Percentiles rank a stretch among this genome's conserved stretches.
These are phyloP conservation scores for Bos javanicus DNA, from an alignment of 2,113 vertebrate genomes.

Conservation along the genomic window DNA sequence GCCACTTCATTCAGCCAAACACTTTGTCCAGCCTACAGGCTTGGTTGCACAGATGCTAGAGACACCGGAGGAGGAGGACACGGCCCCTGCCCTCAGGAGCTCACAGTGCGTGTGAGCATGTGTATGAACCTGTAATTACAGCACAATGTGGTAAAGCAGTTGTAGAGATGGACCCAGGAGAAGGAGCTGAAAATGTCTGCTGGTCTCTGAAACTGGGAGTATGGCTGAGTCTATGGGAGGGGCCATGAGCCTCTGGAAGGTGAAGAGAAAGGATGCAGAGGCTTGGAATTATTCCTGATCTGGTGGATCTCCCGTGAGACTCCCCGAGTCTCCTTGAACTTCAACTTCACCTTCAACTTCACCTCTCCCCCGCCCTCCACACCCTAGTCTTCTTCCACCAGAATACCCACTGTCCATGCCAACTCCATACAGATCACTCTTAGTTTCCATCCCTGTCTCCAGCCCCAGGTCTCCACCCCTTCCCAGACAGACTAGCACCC, in stretches of 20 bases:
- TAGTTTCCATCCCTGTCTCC: not conserved
- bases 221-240: not conserved
- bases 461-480: not conserved
- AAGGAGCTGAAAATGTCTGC: not conserved
- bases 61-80: no score
- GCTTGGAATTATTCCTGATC: not conserved
- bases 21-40: not conserved
- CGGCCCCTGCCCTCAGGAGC: not conserved
- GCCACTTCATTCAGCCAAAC: not conserved
- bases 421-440: accelerated
- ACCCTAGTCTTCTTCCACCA: not conserved
- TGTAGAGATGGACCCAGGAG: not conserved
- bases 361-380: not conserved
- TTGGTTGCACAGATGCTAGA: not conserved
- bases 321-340: not conserved
- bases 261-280: not conserved
- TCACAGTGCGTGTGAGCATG: not conserved
- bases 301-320: not conserved
- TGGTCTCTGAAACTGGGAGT: not conserved
- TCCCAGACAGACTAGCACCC: not conserved
- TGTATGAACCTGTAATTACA: not conserved
- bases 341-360: accelerated
- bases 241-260: accelerated
- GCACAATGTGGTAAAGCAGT: not conserved
- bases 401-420: not conserved